Evolutionary conservation across 1,140 invertebrate genomes (phyloP), one percentile per base, ranked within the genome.

Genomic region (Tyrophagus putrescentiae): DNA sequence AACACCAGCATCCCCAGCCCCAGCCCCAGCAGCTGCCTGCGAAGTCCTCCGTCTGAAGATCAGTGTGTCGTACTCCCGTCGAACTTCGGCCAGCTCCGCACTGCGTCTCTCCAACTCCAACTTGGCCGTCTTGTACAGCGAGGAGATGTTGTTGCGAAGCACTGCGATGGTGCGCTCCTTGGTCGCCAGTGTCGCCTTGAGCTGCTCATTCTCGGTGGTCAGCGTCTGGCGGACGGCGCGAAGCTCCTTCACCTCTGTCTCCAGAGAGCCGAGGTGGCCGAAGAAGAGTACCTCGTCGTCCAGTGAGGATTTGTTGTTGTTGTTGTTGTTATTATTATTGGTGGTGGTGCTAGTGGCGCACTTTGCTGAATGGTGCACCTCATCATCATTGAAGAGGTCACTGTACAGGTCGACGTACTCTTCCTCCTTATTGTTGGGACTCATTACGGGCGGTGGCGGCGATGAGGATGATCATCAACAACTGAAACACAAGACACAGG

Each of bases 71-170:
- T 59, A 39, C 58, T 64, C 25, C 28, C 25, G 13, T 57, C 21
- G 29, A n/a, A 64, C 28, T 28, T 64, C 60, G 5, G 9, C 11
- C 16, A 63, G 36, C 31, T 53, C 48, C 1, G 41, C 16, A 36
- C 52, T 32, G 23, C 62, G 52, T 34, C 62, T 28, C 5, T 64
- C 50, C 31, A 64, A 31, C 33, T 64, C 62, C 1, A 33, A 21
- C 41, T 61, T 61, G 1, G 62, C 62, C 0, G 62, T 64, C 28
- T 57, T 62, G 39, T 64, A 64, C 3, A 64, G 27, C 13, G 62
- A 61, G 34, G 62, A 64, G 18, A 64, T 64, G 36, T 64, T 64
- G 13, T 31, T 25, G 25, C 62, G 60, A 31, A 64, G 54, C 21
- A 64, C 31, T 1, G 32, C 18, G 9, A 54, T 3, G 9, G 32